Percentiles rank a stretch among this genome's conserved stretches.
phyloP scores from a whole-genome alignment of 2,797 vertebrate species.

The Leptatherina wallacei region DNA sequence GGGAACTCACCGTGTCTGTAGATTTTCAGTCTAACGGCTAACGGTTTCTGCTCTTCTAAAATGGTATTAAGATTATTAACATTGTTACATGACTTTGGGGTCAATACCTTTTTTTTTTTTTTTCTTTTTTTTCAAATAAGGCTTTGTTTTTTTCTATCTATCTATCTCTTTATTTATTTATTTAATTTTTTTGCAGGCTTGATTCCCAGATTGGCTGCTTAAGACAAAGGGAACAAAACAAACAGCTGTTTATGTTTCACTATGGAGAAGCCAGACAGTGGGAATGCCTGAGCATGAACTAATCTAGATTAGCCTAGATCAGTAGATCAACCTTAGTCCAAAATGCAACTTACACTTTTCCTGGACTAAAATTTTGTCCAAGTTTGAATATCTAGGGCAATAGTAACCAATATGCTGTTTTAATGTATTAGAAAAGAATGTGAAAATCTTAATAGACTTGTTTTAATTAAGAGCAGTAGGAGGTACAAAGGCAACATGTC shows the following conservation, averaged over 20 bases:
- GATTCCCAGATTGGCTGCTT: conserved; percentile 30
- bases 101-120: conserved; percentile 21
- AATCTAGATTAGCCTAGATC: conserved; percentile 9
- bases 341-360: not conserved
- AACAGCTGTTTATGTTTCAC: conserved; percentile 18
- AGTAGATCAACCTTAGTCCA: conserved; percentile 2
- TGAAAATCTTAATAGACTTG: not conserved
- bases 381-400: no score
- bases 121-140: no score
- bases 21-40: conserved; percentile 24
- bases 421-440: not conserved
- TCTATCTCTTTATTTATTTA: no score
- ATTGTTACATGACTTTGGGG: conserved; percentile 25
- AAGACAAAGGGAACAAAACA: conserved; percentile 30
- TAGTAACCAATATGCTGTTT: not conserved
- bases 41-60: conserved; percentile 9
- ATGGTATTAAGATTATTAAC: conserved; percentile 16
- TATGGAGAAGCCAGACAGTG: conserved; percentile 10
- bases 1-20: conserved; percentile 40
- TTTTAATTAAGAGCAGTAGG: not conserved
- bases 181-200: conserved; percentile 20
- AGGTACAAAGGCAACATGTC: not conserved
- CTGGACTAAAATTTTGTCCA: not conserved
- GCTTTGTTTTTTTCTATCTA: conserved; percentile 10
- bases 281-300: conserved; percentile 13